Conservation (phyloP, 2,113 vertebrate species). For the Cyprinodon variegatus region DNA sequence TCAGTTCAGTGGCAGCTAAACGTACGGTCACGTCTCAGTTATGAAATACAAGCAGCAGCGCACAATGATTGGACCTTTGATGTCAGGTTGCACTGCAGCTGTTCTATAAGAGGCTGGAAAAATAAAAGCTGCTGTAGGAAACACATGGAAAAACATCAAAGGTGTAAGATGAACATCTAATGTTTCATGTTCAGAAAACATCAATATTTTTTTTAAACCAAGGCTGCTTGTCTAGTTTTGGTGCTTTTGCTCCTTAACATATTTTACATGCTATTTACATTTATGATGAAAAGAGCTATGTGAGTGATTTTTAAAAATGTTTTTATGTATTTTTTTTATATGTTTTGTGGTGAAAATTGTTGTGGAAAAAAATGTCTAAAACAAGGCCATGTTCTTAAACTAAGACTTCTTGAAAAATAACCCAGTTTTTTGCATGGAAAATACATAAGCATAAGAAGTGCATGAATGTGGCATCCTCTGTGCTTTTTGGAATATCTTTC, state of each 20-base stretch:
- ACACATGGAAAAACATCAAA: too few species aligned
- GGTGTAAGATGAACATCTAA: too few species aligned
- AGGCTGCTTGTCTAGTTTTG: not conserved
- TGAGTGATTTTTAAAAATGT: not conserved
- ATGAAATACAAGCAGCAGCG: constrained; percentile 9
- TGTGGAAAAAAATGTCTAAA: not conserved
- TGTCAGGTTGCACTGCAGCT: not conserved
- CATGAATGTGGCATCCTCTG: not conserved
- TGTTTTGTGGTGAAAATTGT: not conserved
- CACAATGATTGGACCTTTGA: not conserved
- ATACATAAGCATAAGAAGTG: not conserved
- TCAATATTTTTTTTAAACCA: too few species aligned
- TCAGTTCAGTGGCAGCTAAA: constrained; percentile 38
- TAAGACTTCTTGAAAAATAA: not conserved
- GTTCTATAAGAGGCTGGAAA: not conserved
- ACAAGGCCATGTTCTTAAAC: not conserved
- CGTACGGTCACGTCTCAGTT: constrained; percentile 7
- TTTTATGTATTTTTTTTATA: not conserved
- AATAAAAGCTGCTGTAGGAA: not conserved
- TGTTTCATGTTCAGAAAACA: too few species aligned
- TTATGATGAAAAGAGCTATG: not conserved
- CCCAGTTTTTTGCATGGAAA: not conserved
- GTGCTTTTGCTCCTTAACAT: not conserved
- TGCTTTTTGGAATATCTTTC: constrained; percentile 1
- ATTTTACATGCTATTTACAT: not conserved